Base-by-base conservation (phyloP, 2,113 vertebrate species). In the Alexandromys fortis region DNA sequence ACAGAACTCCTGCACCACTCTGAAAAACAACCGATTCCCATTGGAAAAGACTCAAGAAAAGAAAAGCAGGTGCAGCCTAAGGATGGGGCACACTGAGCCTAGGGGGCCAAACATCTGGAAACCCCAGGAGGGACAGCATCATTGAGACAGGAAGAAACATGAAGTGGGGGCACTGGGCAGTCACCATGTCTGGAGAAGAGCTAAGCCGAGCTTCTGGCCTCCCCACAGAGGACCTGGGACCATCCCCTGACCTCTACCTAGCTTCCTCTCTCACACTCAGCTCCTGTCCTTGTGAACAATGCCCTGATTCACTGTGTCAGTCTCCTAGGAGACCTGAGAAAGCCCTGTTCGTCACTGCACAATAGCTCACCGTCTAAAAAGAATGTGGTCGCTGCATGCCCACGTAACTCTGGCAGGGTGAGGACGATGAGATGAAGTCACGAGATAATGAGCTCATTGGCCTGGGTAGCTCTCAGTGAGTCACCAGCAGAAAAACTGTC, bases 1-100 rank as follows among this genome's bases (percentile, higher is more conserved):
- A 95, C 45, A 96, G 78, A 94, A 81, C 83, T 2, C 55, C 35
- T 79, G 94, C 79, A 86, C 86, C 90, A 91, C 58, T 65, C 90
- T 85, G 28, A 73, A 7, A 77, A 0, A 21, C 92, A 68, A 72
- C 86, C 65, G 92, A 45, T 10, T 45, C 58, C 61, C 45, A 45
- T 4, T 30, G 26, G 82, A 90, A 94, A 83, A 91, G 94, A 55
- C 47, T 55, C 68, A 14, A 58, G 47, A 52, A 55, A 92, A 67
- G 58, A 73, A 47, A 0, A 73, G 5, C 38, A 68, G 77, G 47
- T 35, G 33, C 55, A 24, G 49, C n/a, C 61, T 70, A 17, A 8
- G 26, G 5, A 4, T 4, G 8, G 13, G 6, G 38, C 38, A 77
- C 67, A 38, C 10, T 42, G 45, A 47, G 49, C 52, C 30, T 3